phyloP scores from a whole-genome alignment of 2,797 vertebrate genomes.

The Lepilemur ruficaudatus region DNA sequence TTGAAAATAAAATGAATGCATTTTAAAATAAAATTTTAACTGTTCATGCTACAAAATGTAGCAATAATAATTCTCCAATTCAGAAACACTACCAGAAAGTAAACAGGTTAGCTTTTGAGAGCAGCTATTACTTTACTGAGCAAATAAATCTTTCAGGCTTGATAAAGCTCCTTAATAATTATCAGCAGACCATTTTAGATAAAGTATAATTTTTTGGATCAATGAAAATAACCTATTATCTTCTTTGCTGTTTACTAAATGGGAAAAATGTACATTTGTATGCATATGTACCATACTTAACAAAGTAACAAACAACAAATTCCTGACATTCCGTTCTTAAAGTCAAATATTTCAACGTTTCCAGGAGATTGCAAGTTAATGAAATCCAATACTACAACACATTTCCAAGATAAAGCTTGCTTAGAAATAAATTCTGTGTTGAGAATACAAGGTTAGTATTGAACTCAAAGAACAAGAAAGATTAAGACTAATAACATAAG shows the following conservation, averaged over 20 bases:
- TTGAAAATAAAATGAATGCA: not conserved
- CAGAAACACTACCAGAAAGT: constrained; percentile 21
- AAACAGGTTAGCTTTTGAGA: not conserved
- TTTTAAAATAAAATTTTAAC: constrained; percentile 25
- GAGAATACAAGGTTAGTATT: not conserved
- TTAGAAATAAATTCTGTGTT: constrained; percentile 17
- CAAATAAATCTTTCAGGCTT: not conserved
- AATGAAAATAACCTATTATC: not conserved
- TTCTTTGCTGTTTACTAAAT: constrained; percentile 1
- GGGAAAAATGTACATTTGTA: not conserved
- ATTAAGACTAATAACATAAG: not conserved
- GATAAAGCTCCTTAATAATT: constrained; percentile 36
- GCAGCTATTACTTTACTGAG: not conserved
- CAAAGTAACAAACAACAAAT: constrained; percentile 14
- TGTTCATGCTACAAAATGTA: constrained; percentile 14
- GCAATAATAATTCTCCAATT: not conserved
- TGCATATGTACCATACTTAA: not conserved
- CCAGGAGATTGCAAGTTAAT: not conserved
- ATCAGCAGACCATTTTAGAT: not conserved
- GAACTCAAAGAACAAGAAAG: constrained; percentile 12
- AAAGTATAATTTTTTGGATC: not conserved
- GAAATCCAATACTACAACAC: not conserved
- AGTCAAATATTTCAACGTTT: not conserved
- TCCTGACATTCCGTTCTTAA: constrained; percentile 19
- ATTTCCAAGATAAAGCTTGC: constrained; percentile 16